phyloP scores from a whole-genome alignment of 1,140 invertebrate species.

The Armadillidium nasatum region DNA sequence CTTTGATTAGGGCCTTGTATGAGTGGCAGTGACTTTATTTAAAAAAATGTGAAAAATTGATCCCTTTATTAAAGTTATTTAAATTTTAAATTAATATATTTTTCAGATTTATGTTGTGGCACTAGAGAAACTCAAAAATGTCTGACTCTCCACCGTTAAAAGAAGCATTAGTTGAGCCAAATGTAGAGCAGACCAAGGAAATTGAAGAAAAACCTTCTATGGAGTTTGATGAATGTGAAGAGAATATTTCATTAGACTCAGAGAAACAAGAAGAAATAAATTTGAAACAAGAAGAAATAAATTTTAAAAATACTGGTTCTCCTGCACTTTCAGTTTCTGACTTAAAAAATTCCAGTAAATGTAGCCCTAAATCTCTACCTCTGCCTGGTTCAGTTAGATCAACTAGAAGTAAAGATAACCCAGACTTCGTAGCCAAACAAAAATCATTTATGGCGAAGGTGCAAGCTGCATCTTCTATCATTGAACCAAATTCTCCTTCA shows the following conservation, averaged over 20 bases:
- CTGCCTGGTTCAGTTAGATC: constrained; percentile 20
- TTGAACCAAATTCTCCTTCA: constrained; percentile 19
- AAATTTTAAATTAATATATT: too few species aligned
- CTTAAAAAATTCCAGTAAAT: background rate
- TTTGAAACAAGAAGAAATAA: background rate
- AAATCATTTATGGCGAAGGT: constrained; percentile 44
- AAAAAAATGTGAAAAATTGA: too few species aligned
- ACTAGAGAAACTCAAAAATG: background rate
- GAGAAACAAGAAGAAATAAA: constrained; percentile 1
- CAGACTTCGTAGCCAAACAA: constrained; percentile 44
- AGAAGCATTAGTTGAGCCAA: background rate
- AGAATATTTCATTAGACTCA: background rate
- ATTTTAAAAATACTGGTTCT: background rate
- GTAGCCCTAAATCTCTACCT: background rate
- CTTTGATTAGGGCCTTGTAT: too few species aligned
- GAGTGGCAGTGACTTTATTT: too few species aligned
- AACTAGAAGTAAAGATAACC: constrained; percentile 38
- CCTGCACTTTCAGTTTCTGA: background rate
- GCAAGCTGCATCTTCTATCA: constrained; percentile 34
- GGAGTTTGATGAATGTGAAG: background rate
- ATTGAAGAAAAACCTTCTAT: background rate
- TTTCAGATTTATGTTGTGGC: too few species aligned
- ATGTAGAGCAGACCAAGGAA: background rate
- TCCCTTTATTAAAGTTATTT: too few species aligned
- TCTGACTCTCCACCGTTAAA: background rate